phyloP scores from a whole-genome alignment of 2,113 vertebrate genomes.

The Lepisosteus oculatus region DNA sequence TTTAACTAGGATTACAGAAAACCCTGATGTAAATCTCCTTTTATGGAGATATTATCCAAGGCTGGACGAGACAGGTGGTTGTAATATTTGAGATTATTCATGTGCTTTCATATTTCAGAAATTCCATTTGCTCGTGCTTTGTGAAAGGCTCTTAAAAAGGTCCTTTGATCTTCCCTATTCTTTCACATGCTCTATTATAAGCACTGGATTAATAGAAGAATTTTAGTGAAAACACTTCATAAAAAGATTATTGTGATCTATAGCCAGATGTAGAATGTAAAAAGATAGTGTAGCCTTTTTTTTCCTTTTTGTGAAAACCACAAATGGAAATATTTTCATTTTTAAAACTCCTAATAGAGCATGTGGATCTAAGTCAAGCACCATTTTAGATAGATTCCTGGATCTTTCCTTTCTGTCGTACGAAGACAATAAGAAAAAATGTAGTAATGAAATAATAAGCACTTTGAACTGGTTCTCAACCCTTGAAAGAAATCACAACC shows the following conservation, averaged over 20 bases:
- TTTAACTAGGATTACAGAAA: too few relatives aligned
- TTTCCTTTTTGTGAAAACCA: constrained; percentile 16
- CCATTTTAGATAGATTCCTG: not conserved
- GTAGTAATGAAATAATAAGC: not conserved
- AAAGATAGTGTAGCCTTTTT: constrained; percentile 30
- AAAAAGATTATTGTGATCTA: constrained; percentile 38
- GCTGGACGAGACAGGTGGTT: too few relatives aligned
- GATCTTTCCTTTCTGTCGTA: not conserved
- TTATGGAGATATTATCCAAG: too few relatives aligned
- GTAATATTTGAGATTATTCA: too few relatives aligned
- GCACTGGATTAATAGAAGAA: constrained; percentile 33
- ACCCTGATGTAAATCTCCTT: too few relatives aligned
- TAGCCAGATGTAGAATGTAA: constrained; percentile 38
- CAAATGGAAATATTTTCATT: not conserved
- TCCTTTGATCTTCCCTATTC: constrained; percentile 14
- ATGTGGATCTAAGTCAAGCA: constrained; percentile 1
- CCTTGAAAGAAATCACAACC: not conserved
- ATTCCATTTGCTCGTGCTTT: too few relatives aligned
- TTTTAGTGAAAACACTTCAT: constrained; percentile 25
- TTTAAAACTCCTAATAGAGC: not conserved
- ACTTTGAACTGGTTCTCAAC: constrained; percentile 5
- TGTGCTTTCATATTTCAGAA: too few relatives aligned
- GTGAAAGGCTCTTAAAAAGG: too few relatives aligned
- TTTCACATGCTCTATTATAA: constrained; percentile 33
- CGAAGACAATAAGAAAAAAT: too few relatives aligned